Conservation (phyloP, 2,113 vertebrate genomes). For the Hippocampus comes region DNA sequence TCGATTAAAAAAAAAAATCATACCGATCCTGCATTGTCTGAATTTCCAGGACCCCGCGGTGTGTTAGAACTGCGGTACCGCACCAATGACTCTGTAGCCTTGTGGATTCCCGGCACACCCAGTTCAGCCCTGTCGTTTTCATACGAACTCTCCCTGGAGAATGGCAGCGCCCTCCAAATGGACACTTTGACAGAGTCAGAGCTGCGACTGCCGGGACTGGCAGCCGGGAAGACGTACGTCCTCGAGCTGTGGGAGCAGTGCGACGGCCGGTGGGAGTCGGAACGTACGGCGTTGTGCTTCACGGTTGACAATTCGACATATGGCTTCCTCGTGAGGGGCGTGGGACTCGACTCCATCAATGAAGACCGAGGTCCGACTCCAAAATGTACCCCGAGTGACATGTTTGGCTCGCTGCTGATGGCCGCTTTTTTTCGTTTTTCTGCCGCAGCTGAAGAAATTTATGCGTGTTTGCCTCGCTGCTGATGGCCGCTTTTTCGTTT, state of each 20-base stretch:
- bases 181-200: conserved; percentile 8
- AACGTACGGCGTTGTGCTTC: conserved; percentile 27
- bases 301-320: conserved; percentile 7
- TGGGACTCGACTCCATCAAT: neutral
- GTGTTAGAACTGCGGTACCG: conserved; percentile 56
- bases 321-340: conserved; percentile 1
- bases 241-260: conserved; percentile 65
- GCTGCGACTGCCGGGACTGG: conserved; percentile 36
- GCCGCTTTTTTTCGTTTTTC: neutral
- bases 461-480: neutral
- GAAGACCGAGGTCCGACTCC: conserved; percentile 29
- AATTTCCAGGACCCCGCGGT: conserved; percentile 38
- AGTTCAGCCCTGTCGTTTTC: conserved; percentile 23
- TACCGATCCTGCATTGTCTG: neutral
- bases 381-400: too few relatives aligned
- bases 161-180: conserved; percentile 23
- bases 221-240: conserved; percentile 36
- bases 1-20: neutral
- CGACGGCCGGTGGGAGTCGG: conserved; percentile 21
- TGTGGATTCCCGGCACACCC: conserved; percentile 31
- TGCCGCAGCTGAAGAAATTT: neutral
- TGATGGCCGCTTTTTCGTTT: neutral
- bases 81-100: conserved; percentile 37
- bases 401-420: neutral
- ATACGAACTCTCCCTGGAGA: conserved; percentile 47